These are phyloP conservation scores for Sebastes minor DNA, from an alignment of 2,797 vertebrate genomes.

Conservation along the genomic window DNA sequence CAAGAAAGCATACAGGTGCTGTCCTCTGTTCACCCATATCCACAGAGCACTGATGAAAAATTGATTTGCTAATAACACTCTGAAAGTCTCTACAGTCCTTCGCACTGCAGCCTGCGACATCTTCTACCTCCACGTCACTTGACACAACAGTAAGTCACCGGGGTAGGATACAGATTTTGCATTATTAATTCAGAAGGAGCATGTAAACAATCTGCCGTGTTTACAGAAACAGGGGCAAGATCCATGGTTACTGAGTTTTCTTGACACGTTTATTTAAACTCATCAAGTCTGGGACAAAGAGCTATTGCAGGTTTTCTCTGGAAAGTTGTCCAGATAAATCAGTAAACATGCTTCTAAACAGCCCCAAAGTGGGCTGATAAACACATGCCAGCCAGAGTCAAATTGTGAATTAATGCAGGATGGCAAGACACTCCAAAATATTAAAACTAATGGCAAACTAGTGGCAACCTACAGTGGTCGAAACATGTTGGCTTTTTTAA, in stretches of 20 bases:
- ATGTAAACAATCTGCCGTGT: conserved; percentile 54
- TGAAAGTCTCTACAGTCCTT: conserved; percentile 29
- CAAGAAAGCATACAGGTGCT: conserved; percentile 3
- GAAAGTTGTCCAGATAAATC: neutral
- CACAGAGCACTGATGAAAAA: conserved; percentile 52
- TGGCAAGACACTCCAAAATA: too few relatives aligned
- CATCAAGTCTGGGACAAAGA: neutral
- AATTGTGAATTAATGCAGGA: neutral
- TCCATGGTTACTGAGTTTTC: neutral
- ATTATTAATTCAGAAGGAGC: conserved; percentile 63
- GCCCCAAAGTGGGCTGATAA: neutral
- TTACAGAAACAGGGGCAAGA: conserved; percentile 2
- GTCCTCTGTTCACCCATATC: conserved; percentile 16
- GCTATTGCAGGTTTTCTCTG: neutral
- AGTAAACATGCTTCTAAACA: neutral
- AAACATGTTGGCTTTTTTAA: too few relatives aligned
- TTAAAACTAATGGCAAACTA: too few relatives aligned
- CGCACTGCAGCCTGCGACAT: neutral
- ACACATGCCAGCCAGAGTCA: fast-evolving
- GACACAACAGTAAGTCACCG: conserved; percentile 45
- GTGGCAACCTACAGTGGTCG: too few relatives aligned
- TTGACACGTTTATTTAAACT: neutral
- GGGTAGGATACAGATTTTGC: conserved; percentile 52
- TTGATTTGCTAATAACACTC: conserved; percentile 55
- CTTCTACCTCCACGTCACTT: conserved; percentile 37